Evolutionary conservation across 2,797 vertebrate genomes (phyloP), one percentile per base, ranked within the genome.

Genomic region (Notolepis coatsorum): DNA sequence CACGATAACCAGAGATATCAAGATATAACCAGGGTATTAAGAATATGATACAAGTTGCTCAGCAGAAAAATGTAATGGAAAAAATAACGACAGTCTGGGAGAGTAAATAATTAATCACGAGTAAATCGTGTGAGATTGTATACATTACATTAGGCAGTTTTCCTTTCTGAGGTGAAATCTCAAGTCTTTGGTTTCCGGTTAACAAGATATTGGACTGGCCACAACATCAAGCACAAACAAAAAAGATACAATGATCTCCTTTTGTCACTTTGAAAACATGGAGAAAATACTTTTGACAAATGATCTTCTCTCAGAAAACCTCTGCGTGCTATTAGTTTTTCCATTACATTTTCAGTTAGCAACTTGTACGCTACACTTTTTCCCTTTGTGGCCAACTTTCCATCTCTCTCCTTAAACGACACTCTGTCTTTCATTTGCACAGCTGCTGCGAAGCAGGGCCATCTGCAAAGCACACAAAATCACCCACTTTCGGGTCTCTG

Each of bases 361-460:
- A 82, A 84, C 82, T 85, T 78, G 78, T 80, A 68, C 79, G 86
- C 88, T 82, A 73, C 85, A 88, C 71, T 85, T 82, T 58, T 80
- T 77, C 24, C 71, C 71, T 80, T 78, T 64, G 79, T 80, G 71
- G 88, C 89, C 86, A 90, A 90, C 85, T 91, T 91, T 90, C 89
- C 91, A 85, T 75, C 68, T 77, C 82, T 67, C 76, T 81, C 65
- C 81, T 89, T 85, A 77, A 87, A 42, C 71, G 67, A 83, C 86
- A 83, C 86, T 79, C 75, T 39, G 79, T 88, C 86, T 90, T 88
- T 90, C 88, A 86, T 91, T 91, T 90, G 83, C 85, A 86, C 86
- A 89, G 88, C 89, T 91, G 88, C 81, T 82, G 70, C 49, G 76
- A 87, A 79, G 84, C 84, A 65, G 49, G 59, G 75, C 86, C 83